Conservation (phyloP, 2,797 vertebrate species). For the Vultur gryphus region DNA sequence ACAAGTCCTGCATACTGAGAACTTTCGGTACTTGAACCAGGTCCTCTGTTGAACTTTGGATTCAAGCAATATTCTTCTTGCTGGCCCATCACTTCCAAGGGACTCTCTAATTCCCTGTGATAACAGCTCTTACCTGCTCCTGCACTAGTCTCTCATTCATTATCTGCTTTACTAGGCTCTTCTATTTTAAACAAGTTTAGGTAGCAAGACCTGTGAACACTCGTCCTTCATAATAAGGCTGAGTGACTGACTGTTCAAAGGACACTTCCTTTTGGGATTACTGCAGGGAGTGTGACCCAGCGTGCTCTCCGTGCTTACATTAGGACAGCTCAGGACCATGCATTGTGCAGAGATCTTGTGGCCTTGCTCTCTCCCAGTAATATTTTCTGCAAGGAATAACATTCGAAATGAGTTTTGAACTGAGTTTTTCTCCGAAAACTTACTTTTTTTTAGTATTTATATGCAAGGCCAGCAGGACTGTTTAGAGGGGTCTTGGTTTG, state of each 20-base stretch:
- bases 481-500: not conserved
- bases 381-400: not conserved
- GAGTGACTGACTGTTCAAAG: not conserved
- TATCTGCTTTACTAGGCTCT: not conserved
- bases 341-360: not conserved
- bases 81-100: not conserved
- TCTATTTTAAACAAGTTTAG: not conserved
- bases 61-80: not conserved
- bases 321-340: not conserved
- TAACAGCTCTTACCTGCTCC: not conserved
- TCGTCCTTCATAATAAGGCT: not conserved
- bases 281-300: not conserved
- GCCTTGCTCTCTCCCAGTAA: not conserved
- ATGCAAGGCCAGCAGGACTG: not conserved
- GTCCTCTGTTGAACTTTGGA: not conserved
- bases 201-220: not conserved
- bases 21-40: not conserved
- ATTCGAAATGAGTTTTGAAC: not conserved
- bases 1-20: not conserved
- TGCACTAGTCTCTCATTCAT: not conserved
- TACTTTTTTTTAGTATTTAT: not conserved
- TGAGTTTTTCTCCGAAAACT: not conserved
- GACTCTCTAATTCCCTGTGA: not conserved
- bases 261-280: not conserved
- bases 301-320: not conserved